phyloP scores from a whole-genome alignment of 2,888 invertebrate genomes.

The Tinea pellionella region DNA sequence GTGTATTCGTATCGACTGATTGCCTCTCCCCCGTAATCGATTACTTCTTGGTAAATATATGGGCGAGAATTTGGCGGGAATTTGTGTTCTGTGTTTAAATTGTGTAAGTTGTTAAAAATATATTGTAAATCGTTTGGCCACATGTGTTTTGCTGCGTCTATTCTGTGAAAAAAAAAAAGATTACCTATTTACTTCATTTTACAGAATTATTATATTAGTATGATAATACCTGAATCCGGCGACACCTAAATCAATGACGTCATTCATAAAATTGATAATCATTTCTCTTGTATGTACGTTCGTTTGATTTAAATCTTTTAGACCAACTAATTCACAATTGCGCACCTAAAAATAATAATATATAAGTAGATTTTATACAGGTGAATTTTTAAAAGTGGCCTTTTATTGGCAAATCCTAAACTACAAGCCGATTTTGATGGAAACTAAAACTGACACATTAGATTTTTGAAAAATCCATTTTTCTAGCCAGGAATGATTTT shows the following conservation, averaged over 20 bases:
- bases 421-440: too few relatives aligned
- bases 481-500: too few relatives aligned
- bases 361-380: not conserved
- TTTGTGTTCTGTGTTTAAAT: slow-evolving; percentile 72
- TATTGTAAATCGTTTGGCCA: slow-evolving; percentile 77
- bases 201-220: too few relatives aligned
- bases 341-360: slow-evolving; percentile 57
- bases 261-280: slow-evolving; percentile 76
- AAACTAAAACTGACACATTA: too few relatives aligned
- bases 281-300: slow-evolving; percentile 73
- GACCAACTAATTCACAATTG: slow-evolving; percentile 79
- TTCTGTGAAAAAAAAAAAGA: slow-evolving; percentile 39
- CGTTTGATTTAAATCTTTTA: slow-evolving; percentile 82
- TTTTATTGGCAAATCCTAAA: too few relatives aligned
- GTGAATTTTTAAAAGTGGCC: too few relatives aligned
- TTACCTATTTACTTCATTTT: not conserved
- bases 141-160: slow-evolving; percentile 85
- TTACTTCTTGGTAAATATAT: slow-evolving; percentile 81
- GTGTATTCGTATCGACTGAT: slow-evolving; percentile 65
- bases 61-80: slow-evolving; percentile 73
- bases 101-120: slow-evolving; percentile 72
- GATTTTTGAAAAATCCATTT: too few relatives aligned
- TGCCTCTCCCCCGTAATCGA: slow-evolving; percentile 72
- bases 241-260: slow-evolving; percentile 75
- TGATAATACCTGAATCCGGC: slow-evolving; percentile 76